phyloP scores from a whole-genome alignment of 2,797 vertebrate genomes.

The Helostoma temminkii region DNA sequence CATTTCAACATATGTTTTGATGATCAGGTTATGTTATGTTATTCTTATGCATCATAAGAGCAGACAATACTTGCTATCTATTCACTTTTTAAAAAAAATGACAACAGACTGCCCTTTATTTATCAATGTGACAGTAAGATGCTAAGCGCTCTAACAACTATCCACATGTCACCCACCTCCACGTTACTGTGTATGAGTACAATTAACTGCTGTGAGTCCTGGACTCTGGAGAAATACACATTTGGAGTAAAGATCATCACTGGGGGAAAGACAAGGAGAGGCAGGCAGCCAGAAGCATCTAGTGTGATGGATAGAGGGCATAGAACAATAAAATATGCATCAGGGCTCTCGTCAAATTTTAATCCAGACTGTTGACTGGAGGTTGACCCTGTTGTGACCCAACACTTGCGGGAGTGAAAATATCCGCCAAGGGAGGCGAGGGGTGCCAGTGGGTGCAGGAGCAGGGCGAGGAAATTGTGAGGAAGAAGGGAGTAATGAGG shows the following conservation, averaged over 20 bases:
- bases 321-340: conserved; percentile 81
- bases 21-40: too few relatives aligned
- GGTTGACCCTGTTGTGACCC: conserved; percentile 77
- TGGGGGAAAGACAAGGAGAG: conserved; percentile 24
- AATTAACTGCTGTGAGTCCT: conserved; percentile 27
- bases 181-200: conserved; percentile 31
- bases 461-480: conserved; percentile 53
- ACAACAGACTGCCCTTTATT: too few relatives aligned
- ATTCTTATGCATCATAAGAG: too few relatives aligned
- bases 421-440: conserved; percentile 52
- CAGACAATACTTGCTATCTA: too few relatives aligned
- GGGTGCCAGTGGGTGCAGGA: conserved; percentile 37
- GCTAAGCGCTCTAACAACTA: conserved; percentile 12
- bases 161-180: conserved; percentile 38
- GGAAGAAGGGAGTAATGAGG: conserved; percentile 67
- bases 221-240: conserved; percentile 48
- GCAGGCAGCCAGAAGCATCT: conserved; percentile 52
- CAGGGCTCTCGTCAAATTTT: conserved; percentile 77
- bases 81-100: too few relatives aligned
- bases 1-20: too few relatives aligned
- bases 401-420: conserved; percentile 75
- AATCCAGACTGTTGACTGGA: conserved; percentile 79
- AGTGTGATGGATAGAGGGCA: conserved; percentile 65
- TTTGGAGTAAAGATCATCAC: conserved; percentile 23
- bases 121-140: conserved; percentile 27